phyloP scores from a whole-genome alignment of 2,113 vertebrate species.

The Silurus asotus region DNA sequence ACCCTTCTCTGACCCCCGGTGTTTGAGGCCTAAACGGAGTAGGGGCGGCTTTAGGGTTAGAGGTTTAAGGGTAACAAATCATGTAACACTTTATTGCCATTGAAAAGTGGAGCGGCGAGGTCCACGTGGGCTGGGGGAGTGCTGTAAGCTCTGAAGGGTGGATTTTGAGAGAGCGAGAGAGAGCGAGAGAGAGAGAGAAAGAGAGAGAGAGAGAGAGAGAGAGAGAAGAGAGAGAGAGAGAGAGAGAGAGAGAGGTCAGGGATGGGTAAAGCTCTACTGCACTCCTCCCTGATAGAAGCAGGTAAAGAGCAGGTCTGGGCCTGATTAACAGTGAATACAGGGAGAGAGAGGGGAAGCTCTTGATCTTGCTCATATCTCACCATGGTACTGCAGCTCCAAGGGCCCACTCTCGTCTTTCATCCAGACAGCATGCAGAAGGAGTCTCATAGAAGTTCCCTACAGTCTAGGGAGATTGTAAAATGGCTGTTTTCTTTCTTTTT shows the following conservation, averaged over 20 bases:
- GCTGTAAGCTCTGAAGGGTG: conserved; percentile 36
- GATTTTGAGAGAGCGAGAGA: background rate
- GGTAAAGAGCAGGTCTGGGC: conserved; percentile 46
- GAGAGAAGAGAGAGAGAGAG: conserved; percentile 3
- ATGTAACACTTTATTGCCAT: conserved; percentile 73
- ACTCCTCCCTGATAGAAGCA: conserved; percentile 26
- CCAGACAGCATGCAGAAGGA: conserved; percentile 39
- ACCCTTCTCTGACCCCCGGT: conserved; percentile 77
- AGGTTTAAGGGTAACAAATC: conserved; percentile 78
- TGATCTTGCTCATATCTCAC: conserved; percentile 42
- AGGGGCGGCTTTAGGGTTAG: conserved; percentile 71
- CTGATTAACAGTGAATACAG: conserved; percentile 38
- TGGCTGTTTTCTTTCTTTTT: background rate
- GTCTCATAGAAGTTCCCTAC: conserved; percentile 31
- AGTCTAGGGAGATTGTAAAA: conserved; percentile 26
- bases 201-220: background rate
- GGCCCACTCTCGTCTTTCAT: conserved; percentile 43
- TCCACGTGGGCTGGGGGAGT: conserved; percentile 21
- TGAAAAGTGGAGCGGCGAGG: conserved; percentile 52
- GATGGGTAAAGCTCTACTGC: conserved; percentile 39
- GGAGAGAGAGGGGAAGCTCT: conserved; percentile 37
- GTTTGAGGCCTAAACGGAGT: conserved; percentile 71
- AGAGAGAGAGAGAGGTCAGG: conserved; percentile 42
- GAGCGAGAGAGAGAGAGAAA: background rate
- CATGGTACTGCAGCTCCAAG: conserved; percentile 30